These are phyloP conservation scores for Ladona fulva DNA, from an alignment of 1,140 invertebrate genomes.

Conservation along the genomic window DNA sequence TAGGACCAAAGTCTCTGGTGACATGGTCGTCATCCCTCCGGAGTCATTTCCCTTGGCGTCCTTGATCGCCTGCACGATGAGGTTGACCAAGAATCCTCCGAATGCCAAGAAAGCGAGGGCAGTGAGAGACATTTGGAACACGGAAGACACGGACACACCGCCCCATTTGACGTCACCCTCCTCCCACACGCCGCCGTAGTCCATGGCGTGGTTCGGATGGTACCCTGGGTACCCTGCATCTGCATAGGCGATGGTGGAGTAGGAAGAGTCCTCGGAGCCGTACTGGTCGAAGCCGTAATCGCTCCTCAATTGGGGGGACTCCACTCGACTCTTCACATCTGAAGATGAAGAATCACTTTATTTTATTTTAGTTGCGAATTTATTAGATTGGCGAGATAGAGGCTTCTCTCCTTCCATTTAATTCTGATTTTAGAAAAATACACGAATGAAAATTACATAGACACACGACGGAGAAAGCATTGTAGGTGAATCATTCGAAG, in stretches of 20 bases:
- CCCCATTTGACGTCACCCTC: background rate
- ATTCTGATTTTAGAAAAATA: too few relatives aligned
- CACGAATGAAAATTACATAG: too few relatives aligned
- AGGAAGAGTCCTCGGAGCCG: background rate
- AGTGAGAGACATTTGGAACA: constrained; percentile 56
- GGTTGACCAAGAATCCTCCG: constrained; percentile 62
- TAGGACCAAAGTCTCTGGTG: background rate
- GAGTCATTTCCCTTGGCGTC: background rate
- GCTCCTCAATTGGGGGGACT: background rate
- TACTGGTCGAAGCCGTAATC: background rate
- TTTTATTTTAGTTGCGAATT: too few relatives aligned
- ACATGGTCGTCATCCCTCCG: constrained; percentile 9
- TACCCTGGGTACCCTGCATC: background rate
- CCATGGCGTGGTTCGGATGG: background rate
- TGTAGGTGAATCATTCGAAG: too few relatives aligned
- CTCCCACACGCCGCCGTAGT: background rate
- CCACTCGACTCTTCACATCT: too few relatives aligned
- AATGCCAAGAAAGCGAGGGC: constrained; percentile 66
- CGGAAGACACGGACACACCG: background rate
- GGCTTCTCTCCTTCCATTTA: too few relatives aligned
- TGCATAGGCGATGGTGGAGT: background rate
- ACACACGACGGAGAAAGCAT: too few relatives aligned
- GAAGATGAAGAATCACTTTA: too few relatives aligned
- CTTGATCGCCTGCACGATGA: constrained; percentile 55
- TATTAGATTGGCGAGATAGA: too few relatives aligned